These are phyloP conservation scores for Eretmochelys imbricata DNA, from an alignment of 2,113 vertebrate genomes.

Conservation along the genomic window DNA sequence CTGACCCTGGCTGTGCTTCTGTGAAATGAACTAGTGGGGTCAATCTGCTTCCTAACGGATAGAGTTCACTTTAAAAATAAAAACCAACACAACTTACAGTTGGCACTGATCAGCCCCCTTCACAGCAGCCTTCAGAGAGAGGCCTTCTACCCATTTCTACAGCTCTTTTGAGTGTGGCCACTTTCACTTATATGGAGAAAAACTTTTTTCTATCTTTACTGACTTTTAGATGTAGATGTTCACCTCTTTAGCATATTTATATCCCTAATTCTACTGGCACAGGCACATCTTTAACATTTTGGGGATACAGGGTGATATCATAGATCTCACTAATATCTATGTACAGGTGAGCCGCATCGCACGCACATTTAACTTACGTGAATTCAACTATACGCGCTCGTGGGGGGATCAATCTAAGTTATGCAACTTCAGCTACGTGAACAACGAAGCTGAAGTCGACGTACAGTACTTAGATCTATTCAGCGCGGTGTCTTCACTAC, in stretches of 20 bases:
- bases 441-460: no score
- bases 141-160: fast-evolving
- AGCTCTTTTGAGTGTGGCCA: neutral
- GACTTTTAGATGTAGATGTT: neutral
- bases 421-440: no score
- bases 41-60: neutral
- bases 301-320: neutral
- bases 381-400: no score
- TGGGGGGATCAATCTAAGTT: no score
- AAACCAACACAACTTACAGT: neutral
- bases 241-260: neutral
- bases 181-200: neutral
- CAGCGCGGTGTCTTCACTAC: no score
- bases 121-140: fast-evolving
- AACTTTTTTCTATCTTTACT: neutral
- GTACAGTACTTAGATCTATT: no score
- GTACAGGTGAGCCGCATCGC: no score
- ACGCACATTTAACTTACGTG: no score
- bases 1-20: neutral
- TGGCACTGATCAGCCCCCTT: neutral
- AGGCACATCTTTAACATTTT: neutral
- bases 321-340: neutral
- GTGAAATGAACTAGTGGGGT: neutral
- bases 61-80: neutral
- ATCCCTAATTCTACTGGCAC: neutral